Evolutionary conservation across 1,140 invertebrate species (phyloP).

Genomic region (Sycobia sp.): DNA sequence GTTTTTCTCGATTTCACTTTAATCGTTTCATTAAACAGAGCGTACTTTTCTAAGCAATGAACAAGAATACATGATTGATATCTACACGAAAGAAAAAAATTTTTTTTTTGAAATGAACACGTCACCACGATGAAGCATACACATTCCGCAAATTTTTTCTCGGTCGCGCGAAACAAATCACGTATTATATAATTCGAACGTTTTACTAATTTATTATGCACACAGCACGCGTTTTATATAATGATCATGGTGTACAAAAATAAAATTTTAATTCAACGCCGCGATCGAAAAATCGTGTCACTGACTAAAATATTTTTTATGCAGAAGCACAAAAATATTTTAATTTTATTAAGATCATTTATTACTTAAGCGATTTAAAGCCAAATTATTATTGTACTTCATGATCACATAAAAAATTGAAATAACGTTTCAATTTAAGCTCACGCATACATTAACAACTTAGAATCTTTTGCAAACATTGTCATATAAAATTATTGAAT

Average conservation of each 20-base stretch:
- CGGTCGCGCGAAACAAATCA: conserved; percentile 16
- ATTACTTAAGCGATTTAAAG: too few relatives aligned
- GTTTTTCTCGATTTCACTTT: conserved; percentile 1
- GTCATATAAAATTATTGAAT: conserved; percentile 6
- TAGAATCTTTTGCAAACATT: conserved; percentile 16
- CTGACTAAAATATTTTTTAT: not conserved
- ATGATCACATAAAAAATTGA: conserved; percentile 16
- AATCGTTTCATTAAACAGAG: too few relatives aligned
- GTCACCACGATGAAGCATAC: conserved; percentile 21
- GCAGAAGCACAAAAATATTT: not conserved
- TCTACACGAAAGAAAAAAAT: conserved; percentile 11
- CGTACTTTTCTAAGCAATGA: conserved; percentile 9
- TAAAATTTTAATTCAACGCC: too few relatives aligned
- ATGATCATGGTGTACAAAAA: conserved; percentile 4
- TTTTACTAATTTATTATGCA: conserved; percentile 16
- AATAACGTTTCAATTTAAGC: not conserved
- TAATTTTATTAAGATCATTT: not conserved
- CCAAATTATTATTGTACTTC: conserved; percentile 7
- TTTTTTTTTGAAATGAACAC: conserved; percentile 14
- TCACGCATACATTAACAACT: conserved; percentile 23
- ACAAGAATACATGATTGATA: conserved; percentile 7
- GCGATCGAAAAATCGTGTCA: too few relatives aligned
- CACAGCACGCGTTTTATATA: conserved; percentile 8
- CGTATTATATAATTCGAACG: not conserved
- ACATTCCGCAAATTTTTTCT: conserved; percentile 18